These are phyloP conservation scores for Hydrozoanthus tunicans DNA, from an alignment of 64 coral and sea anemone genomes.

Conservation along the genomic window DNA sequence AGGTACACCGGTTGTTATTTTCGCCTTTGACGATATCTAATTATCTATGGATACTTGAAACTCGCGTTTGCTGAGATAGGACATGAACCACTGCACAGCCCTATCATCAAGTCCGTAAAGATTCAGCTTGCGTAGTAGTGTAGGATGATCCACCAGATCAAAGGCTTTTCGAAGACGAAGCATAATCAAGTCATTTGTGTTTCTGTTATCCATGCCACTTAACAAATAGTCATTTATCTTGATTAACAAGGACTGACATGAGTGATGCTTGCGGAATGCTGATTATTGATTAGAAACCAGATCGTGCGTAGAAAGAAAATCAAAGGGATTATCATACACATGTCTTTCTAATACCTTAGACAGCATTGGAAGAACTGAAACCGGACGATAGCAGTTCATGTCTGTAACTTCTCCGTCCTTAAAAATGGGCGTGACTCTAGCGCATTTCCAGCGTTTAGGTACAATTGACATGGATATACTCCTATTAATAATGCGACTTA, in stretches of 20 bases:
- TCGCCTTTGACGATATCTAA: not conserved
- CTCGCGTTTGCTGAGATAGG: not conserved
- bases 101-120: slow-evolving; percentile 32
- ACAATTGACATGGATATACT: slow-evolving; percentile 3
- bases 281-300: not conserved
- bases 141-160: slow-evolving; percentile 42
- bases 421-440: slow-evolving; percentile 46
- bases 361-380: slow-evolving; percentile 39
- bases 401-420: slow-evolving; percentile 13
- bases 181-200: slow-evolving; percentile 25
- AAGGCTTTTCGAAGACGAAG: slow-evolving; percentile 28
- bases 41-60: slow-evolving; percentile 2
- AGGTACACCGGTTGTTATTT: not conserved
- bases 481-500: slow-evolving; percentile 21
- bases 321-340: slow-evolving; percentile 17
- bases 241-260: slow-evolving; percentile 27
- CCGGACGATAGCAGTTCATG: slow-evolving; percentile 37
- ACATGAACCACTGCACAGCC: slow-evolving; percentile 8
- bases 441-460: slow-evolving; percentile 30
- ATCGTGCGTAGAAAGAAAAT: no score
- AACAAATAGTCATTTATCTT: slow-evolving; percentile 38
- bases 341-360: slow-evolving; percentile 46
- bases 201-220: slow-evolving; percentile 31
- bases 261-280: slow-evolving; percentile 12
- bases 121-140: slow-evolving; percentile 16